These are phyloP conservation scores for Panthera tigris DNA, from an alignment of 2,113 vertebrate species.

Conservation along the genomic window DNA sequence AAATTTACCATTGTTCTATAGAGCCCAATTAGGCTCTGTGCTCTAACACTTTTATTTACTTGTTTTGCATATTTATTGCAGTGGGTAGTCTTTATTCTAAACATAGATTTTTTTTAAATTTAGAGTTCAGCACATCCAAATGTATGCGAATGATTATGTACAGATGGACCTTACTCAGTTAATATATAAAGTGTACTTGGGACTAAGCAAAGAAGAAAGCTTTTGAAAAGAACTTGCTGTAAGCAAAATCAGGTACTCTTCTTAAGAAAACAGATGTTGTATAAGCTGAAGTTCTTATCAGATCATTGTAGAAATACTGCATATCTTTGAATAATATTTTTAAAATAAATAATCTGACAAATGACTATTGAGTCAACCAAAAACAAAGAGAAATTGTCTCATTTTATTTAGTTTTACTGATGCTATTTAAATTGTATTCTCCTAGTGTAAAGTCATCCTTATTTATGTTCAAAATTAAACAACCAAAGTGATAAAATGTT, in stretches of 20 bases:
- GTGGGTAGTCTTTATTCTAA: constrained; percentile 32
- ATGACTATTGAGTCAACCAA: constrained; percentile 8
- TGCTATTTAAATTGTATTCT: constrained; percentile 7
- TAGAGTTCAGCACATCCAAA: not conserved
- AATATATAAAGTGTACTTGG: not conserved
- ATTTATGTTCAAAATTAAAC: constrained; percentile 45
- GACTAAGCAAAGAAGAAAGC: constrained; percentile 27
- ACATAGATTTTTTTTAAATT: not conserved
- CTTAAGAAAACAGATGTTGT: not conserved
- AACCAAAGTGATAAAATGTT: constrained; percentile 47
- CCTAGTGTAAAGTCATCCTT: constrained; percentile 23
- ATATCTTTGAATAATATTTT: constrained; percentile 51
- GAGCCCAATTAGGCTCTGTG: not conserved
- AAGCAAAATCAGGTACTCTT: not conserved
- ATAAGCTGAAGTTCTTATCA: not conserved
- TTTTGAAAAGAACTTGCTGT: not conserved
- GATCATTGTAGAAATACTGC: not conserved
- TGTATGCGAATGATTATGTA: not conserved
- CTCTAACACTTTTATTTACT: constrained; percentile 30
- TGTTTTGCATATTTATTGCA: constrained; percentile 29
- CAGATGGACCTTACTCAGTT: not conserved
- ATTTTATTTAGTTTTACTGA: constrained; percentile 53
- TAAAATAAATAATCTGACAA: constrained; percentile 56
- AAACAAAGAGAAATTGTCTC: constrained; percentile 52
- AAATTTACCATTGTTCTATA: not conserved